Evolutionary conservation across 2,888 invertebrate genomes (phyloP).

Genomic region (Tinea pellionella): DNA sequence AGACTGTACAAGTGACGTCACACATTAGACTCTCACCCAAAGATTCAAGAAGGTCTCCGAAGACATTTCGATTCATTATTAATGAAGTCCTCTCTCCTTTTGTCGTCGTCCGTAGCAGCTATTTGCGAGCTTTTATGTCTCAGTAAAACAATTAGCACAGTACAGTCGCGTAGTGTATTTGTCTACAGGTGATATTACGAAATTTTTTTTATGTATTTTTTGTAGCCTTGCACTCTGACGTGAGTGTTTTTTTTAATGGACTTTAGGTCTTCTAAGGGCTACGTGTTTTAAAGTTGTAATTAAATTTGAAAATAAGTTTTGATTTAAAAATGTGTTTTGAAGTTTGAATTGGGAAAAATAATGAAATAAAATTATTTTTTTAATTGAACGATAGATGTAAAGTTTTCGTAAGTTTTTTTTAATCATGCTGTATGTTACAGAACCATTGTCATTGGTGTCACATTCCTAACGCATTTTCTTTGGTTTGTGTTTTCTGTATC

Average conservation of each 20-base stretch:
- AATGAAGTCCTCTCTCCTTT: slow-evolving; percentile 26
- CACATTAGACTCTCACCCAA: neutral
- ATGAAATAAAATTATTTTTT: no score
- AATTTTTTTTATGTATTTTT: no score
- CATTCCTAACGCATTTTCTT: neutral
- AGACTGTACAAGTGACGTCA: neutral
- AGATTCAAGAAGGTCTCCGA: slow-evolving; percentile 10
- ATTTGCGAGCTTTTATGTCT: slow-evolving; percentile 23
- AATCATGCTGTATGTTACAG: neutral
- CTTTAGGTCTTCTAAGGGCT: no score
- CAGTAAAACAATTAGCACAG: slow-evolving; percentile 29
- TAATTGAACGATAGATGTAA: no score
- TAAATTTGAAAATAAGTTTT: no score
- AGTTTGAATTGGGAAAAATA: no score
- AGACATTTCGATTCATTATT: slow-evolving; percentile 37
- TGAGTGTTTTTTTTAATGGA: no score
- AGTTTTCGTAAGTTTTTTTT: neutral
- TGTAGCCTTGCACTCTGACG: no score
- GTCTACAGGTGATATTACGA: neutral
- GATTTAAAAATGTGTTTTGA: no score
- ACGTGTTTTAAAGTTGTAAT: no score
- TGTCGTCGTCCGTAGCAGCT: slow-evolving; percentile 22
- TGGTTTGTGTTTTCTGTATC: neutral
- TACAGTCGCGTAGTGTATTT: neutral
- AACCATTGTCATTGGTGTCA: neutral